These are phyloP conservation scores for Orientallactaga sibirica DNA, from an alignment of 2,797 vertebrate genomes.

Conservation along the genomic window DNA sequence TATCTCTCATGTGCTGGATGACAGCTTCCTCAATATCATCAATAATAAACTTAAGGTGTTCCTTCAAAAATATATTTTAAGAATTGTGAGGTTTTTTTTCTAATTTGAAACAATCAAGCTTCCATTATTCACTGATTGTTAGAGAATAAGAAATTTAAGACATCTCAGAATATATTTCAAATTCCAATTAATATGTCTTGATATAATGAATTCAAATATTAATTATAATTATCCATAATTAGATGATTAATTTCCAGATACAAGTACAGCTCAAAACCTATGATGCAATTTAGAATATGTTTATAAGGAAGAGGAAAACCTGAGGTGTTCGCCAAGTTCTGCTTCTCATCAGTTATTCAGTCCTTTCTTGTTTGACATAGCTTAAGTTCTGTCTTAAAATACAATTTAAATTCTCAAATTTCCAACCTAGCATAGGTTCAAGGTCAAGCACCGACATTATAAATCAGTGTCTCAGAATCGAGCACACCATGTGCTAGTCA, in stretches of 20 bases:
- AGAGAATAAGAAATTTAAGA: slow-evolving; percentile 62
- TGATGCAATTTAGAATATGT: slow-evolving; percentile 61
- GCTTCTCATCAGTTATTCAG: background rate
- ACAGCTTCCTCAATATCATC: slow-evolving; percentile 28
- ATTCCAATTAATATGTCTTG: slow-evolving; percentile 77
- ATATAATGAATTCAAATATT: slow-evolving; percentile 83
- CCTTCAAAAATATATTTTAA: slow-evolving; percentile 75
- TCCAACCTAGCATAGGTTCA: background rate
- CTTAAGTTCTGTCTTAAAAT: slow-evolving; percentile 31
- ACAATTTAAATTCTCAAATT: background rate
- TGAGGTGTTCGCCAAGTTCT: background rate
- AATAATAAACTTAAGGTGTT: slow-evolving; percentile 19
- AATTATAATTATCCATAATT: slow-evolving; percentile 82
- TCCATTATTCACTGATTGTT: slow-evolving; percentile 80
- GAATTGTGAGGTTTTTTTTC: background rate
- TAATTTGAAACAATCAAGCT: slow-evolving; percentile 78
- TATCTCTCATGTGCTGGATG: background rate
- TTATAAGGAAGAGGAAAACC: slow-evolving; percentile 12
- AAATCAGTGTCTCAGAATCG: background rate
- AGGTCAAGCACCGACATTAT: background rate
- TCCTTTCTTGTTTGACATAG: background rate
- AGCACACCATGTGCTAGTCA: background rate
- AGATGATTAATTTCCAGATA: slow-evolving; percentile 79
- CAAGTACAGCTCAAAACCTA: slow-evolving; percentile 68
- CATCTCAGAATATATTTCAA: slow-evolving; percentile 72